Evolutionary conservation across 2,113 vertebrate genomes (phyloP).

Genomic region (Erpornis zantholeuca): DNA sequence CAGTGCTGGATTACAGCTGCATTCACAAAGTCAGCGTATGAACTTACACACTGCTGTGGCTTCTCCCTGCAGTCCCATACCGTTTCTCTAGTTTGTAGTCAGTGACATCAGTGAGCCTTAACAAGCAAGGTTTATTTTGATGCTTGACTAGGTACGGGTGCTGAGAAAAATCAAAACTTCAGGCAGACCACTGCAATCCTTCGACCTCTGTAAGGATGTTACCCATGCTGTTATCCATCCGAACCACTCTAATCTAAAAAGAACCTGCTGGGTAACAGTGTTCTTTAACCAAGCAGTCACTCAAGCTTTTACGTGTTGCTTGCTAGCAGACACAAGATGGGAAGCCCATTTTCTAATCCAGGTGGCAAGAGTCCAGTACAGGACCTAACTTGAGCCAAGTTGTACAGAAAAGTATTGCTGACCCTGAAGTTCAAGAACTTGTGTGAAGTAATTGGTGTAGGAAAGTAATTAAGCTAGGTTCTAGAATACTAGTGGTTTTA

Average conservation of each 20-base stretch:
- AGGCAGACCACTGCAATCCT: background rate
- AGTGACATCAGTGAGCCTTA: fast-evolving
- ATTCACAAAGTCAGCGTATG: fast-evolving
- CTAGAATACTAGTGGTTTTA: background rate
- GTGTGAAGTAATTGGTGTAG: fast-evolving
- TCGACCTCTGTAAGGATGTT: fast-evolving
- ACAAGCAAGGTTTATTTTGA: background rate
- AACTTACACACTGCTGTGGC: fast-evolving
- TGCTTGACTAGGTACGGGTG: too few relatives aligned
- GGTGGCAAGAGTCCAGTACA: background rate
- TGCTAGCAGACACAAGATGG: too few relatives aligned
- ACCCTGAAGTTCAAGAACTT: background rate
- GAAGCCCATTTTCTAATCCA: background rate
- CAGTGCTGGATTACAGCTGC: background rate
- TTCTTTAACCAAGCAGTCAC: too few relatives aligned
- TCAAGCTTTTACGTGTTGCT: background rate
- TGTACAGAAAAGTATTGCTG: background rate
- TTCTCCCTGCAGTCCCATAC: fast-evolving
- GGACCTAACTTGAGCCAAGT: background rate
- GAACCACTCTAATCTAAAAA: fast-evolving
- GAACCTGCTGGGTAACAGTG: background rate
- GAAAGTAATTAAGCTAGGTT: background rate
- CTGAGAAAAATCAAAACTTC: background rate
- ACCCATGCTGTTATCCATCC: fast-evolving
- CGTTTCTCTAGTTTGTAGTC: too few relatives aligned